Evolutionary conservation across 1,140 invertebrate species (phyloP), one percentile per base, ranked within the genome.

Genomic region (Chironomus tepperi): DNA sequence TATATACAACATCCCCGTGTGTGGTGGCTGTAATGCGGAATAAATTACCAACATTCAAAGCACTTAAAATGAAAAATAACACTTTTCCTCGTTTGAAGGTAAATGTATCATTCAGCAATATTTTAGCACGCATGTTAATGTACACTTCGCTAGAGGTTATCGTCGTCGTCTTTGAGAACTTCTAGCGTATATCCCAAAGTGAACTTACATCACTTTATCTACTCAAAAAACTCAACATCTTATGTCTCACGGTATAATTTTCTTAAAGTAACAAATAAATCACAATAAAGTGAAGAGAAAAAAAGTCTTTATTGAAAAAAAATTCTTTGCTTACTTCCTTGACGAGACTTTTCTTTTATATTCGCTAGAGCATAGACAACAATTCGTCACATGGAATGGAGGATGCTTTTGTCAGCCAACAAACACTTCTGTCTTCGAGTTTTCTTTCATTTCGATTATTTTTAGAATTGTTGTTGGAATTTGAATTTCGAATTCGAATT

Each of bases 11-110:
- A 21, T 70, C 65, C 18, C 65, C n/a, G 47, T 12, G 47, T 57
- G 12, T 57, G 47, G 6, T 70, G 18, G n/a, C 9, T 70, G 65
- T 70, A 70, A 70, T 70, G 65, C 18, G 65, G 65, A 70, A 70
- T 70, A 70, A 70, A 70, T 70, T 70, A 70, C 65, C 19, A 16
- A 70, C 65, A 70, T 70, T 57, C 65, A 70, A 70, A 9, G 16
- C 65, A 70, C 19, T 70, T 70, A 70, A 21, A 70, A 70, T 70
- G 65, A 70, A 70, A 70, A 70, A 70, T 70, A 70, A 70, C 65
- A 70, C 65, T 70, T 70, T 70, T 18, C 65, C 65, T 19, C 16
- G 16, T 19, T 70, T 70, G 65, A 70, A 70, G 65, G 65, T 70
- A 70, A 70, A 70, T 70, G 65, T 70, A 70, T 70, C 65, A 70